phyloP scores from a whole-genome alignment of 2,113 vertebrate genomes.

The Trochalopteron elliotii region DNA sequence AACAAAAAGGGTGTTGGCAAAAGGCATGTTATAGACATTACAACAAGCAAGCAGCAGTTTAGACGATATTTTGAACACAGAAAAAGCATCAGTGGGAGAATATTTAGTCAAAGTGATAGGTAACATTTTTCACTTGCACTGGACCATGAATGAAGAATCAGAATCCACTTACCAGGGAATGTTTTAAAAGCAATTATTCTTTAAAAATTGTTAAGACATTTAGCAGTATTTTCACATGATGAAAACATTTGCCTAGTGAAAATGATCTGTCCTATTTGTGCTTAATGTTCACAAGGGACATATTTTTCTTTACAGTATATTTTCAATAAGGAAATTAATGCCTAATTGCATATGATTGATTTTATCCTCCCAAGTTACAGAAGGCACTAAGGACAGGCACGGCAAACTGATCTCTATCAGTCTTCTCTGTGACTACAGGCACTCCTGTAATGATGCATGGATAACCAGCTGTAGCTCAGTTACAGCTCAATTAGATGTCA shows the following conservation, averaged over 20 bases:
- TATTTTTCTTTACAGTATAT: background rate
- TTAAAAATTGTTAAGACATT: background rate
- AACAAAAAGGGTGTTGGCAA: background rate
- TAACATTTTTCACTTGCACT: background rate
- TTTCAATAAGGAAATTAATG: slow-evolving; percentile 17
- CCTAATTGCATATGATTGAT: background rate
- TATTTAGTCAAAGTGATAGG: background rate
- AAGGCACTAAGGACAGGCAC: background rate
- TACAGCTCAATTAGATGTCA: slow-evolving; percentile 12
- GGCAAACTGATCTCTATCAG: slow-evolving; percentile 6
- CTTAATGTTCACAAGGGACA: background rate
- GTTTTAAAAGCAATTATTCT: background rate
- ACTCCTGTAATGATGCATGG: background rate
- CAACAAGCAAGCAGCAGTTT: background rate
- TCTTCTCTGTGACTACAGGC: background rate
- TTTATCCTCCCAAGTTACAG: background rate
- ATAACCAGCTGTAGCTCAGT: background rate
- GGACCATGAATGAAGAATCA: background rate
- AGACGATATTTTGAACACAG: background rate
- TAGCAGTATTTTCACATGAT: background rate
- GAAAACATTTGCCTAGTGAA: background rate
- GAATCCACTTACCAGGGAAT: background rate
- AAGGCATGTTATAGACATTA: background rate
- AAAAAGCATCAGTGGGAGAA: background rate
- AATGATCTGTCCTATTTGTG: background rate